Conservation (phyloP, 2,113 vertebrate genomes). For the Maccullochella peelii region DNA sequence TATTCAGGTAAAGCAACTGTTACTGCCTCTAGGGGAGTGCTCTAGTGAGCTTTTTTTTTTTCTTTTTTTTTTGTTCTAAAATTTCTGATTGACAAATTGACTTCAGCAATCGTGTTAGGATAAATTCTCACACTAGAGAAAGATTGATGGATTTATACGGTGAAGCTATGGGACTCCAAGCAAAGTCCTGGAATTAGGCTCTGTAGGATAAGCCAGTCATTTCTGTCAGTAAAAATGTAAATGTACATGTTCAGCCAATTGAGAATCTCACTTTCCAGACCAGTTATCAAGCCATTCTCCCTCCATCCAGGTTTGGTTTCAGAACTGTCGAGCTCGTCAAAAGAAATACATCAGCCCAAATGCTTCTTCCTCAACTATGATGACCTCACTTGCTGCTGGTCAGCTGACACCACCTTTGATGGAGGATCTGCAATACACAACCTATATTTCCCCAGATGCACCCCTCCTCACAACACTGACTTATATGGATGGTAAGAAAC, state of each 20-base stretch:
- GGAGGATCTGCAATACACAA: conserved; percentile 94
- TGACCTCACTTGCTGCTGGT: conserved; percentile 86
- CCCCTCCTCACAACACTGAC: conserved; percentile 91
- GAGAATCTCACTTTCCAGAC: neutral
- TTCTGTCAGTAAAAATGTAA: neutral
- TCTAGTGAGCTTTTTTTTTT: neutral
- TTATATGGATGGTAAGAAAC: conserved; percentile 93
- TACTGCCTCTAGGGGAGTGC: too few species aligned
- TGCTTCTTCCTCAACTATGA: conserved; percentile 84
- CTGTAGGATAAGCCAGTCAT: neutral
- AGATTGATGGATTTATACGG: neutral
- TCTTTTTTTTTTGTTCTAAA: neutral
- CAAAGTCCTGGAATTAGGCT: neutral
- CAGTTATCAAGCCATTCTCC: neutral
- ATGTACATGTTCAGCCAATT: neutral
- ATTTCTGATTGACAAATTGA: neutral
- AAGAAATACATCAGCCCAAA: conserved; percentile 95
- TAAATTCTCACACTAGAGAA: neutral
- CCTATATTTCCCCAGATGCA: conserved; percentile 90
- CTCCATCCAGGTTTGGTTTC: conserved; percentile 94
- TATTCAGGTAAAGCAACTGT: conserved; percentile 73
- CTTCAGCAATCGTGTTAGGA: neutral
- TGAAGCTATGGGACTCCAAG: neutral
- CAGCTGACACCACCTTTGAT: conserved; percentile 91
- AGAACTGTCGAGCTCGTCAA: conserved; percentile 97